Conservation (phyloP, 2,888 invertebrate genomes). For the Lycophotia porphyrea region DNA sequence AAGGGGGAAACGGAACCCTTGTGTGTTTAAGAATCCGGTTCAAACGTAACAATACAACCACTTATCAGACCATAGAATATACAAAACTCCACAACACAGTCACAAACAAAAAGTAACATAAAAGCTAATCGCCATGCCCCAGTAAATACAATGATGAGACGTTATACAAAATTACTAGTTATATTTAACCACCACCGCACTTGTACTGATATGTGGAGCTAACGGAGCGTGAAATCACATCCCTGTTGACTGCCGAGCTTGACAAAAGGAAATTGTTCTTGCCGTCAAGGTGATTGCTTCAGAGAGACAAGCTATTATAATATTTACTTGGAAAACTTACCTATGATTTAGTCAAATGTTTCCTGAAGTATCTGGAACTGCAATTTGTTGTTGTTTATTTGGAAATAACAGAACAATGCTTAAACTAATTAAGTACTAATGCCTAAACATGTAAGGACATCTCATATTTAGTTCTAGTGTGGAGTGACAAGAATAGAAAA, state of each 20-base stretch:
- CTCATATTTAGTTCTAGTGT: too few species aligned
- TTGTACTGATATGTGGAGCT: conserved; percentile 66
- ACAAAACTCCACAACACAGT: neutral
- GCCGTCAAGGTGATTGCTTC: conserved; percentile 72
- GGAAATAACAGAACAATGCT: conserved; percentile 1
- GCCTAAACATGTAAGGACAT: neutral
- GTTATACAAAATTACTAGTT: conserved; percentile 58
- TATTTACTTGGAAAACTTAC: conserved; percentile 38
- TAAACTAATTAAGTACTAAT: neutral
- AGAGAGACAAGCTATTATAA: conserved; percentile 68
- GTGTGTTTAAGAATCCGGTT: neutral
- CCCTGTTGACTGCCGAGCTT: conserved; percentile 74
- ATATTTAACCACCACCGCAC: conserved; percentile 55
- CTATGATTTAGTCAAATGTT: conserved; percentile 66
- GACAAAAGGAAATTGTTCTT: conserved; percentile 77
- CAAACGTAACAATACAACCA: neutral
- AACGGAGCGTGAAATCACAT: conserved; percentile 79
- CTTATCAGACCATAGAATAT: neutral
- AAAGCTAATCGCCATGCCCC: conserved; percentile 38
- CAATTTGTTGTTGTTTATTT: conserved; percentile 4
- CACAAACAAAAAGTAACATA: conserved; percentile 8
- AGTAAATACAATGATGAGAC: conserved; percentile 56
- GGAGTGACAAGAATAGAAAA: too few species aligned
- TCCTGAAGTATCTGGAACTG: conserved; percentile 9
- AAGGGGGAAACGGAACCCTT: too few species aligned